Evolutionary conservation across 2,888 invertebrate genomes (phyloP).

Genomic region (Nysson spinosus): DNA sequence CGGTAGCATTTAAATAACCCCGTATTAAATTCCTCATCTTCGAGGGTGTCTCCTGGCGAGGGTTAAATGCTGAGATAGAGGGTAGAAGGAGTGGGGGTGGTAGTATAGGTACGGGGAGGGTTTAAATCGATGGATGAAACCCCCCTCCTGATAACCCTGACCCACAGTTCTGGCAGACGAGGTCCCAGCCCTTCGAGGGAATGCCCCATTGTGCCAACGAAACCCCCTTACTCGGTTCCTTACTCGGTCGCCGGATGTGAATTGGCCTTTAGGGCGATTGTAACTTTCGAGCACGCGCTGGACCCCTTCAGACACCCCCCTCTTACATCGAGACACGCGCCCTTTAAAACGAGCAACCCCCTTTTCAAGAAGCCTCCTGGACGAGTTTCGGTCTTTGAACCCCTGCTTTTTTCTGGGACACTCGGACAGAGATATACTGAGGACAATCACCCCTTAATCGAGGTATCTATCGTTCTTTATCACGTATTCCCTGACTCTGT

Average conservation of each 20-base stretch:
- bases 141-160: slow-evolving; percentile 68
- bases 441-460: slow-evolving; percentile 25
- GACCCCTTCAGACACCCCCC: slow-evolving; percentile 13
- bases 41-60: slow-evolving; percentile 17
- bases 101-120: slow-evolving; percentile 21
- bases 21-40: slow-evolving; percentile 61
- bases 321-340: slow-evolving; percentile 70
- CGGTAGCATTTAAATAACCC: slow-evolving; percentile 62
- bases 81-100: slow-evolving; percentile 2
- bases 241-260: slow-evolving; percentile 49
- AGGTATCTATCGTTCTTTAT: slow-evolving; percentile 10
- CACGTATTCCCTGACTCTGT: too few relatives aligned
- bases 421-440: slow-evolving; percentile 24
- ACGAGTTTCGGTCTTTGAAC: slow-evolving; percentile 13
- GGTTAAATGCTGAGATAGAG: slow-evolving; percentile 38
- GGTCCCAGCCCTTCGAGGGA: slow-evolving; percentile 65
- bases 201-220: slow-evolving; percentile 60
- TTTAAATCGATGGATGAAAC: slow-evolving; percentile 51
- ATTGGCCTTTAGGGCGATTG: slow-evolving; percentile 56
- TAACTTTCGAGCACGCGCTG: slow-evolving; percentile 45
- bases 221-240: slow-evolving; percentile 25
- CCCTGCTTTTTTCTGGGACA: slow-evolving; percentile 31
- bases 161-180: slow-evolving; percentile 66
- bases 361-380: slow-evolving; percentile 9
- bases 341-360: slow-evolving; percentile 52